Percentiles rank a stretch among this genome's conserved stretches.
phyloP scores from a whole-genome alignment of 2,888 invertebrate genomes.

The Augochlorella aurata region DNA sequence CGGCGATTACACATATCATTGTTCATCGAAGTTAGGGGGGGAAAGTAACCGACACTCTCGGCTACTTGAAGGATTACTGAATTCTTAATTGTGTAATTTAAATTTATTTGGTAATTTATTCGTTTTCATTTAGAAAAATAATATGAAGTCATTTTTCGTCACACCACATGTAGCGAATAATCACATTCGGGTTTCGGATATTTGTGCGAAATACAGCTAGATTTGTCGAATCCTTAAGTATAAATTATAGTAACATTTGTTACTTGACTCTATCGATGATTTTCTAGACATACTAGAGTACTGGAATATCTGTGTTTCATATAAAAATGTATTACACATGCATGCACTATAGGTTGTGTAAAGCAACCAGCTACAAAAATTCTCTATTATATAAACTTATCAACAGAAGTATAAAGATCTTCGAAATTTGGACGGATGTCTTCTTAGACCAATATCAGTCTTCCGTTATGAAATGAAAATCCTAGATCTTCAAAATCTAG shows the following conservation, averaged over 20 bases:
- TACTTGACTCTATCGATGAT: neutral
- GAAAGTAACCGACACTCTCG: too few species aligned
- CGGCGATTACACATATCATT: too few species aligned
- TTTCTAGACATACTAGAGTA: constrained; percentile 7
- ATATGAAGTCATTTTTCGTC: neutral
- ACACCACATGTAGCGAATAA: neutral
- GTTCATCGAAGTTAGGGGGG: too few species aligned
- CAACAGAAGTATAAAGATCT: constrained; percentile 28
- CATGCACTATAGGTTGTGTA: constrained; percentile 37
- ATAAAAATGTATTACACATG: constrained; percentile 38
- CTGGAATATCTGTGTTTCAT: constrained; percentile 14
- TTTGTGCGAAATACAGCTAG: neutral
- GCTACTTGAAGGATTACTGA: neutral
- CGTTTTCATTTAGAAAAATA: constrained; percentile 6
- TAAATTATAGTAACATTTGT: constrained; percentile 2
- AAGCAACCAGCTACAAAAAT: constrained; percentile 46
- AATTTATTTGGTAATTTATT: neutral
- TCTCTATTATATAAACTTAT: constrained; percentile 15
- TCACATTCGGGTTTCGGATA: neutral
- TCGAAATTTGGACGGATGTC: constrained; percentile 73
- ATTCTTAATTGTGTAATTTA: neutral
- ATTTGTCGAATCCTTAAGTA: neutral
- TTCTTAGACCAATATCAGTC: constrained; percentile 74
- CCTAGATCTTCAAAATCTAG: constrained; percentile 17
- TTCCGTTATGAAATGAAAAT: constrained; percentile 63